Base-by-base conservation (phyloP, 2,797 vertebrate genomes). In the Tenualosa thibaudeaui region DNA sequence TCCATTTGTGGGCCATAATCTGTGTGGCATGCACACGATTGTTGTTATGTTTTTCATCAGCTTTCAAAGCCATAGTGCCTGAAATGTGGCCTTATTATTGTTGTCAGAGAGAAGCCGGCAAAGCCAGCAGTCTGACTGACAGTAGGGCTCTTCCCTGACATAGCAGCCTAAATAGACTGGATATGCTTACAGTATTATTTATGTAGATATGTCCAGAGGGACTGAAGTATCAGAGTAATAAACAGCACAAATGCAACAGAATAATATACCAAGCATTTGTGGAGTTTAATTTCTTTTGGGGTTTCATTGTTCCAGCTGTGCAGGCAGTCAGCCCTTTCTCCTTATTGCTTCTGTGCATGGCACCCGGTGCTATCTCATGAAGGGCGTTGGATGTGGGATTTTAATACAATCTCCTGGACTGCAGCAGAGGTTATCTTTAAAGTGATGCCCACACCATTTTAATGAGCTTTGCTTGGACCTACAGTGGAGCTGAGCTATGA, bases 241-340 rank as follows among this genome's bases (percentile, higher is more conserved):
- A 26, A 60, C 58, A 24, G 1, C 8, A 12, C 8, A 6, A 10
- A 26, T 26, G 60, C 56, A 26, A 65, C 60, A 65, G 60, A 65
- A 65, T 24, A 24, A 65, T 24, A 65, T 24, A 9, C 19, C 5
- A 12, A 65, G 60, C 8, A 7, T 24, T 65, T 26, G 60, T 10
- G n/a, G 60, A 65, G 60, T 65, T 65, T 65, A 65, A 65, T 65
- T 65, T 65, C 60, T 65, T 65, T n/a, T 65, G 31, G n/a, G 60
- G 60, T 65, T 65, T 26, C 60, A 65, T 65, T 65, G n/a, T 6
- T 24, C 60, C 24, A 65, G 7, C 60, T 24, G n/a, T 26, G 60
- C 56, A 65, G 5, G 7, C n/a, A 58, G 17, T 19, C 60, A 24
- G n/a, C n/a, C n/a, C 60, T 65, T 26, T 26, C 60, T 26, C 60